Evolutionary conservation across 2,113 vertebrate species (phyloP), one percentile per base, ranked within the genome.

Genomic region (Xiphorhynchus elegans): DNA sequence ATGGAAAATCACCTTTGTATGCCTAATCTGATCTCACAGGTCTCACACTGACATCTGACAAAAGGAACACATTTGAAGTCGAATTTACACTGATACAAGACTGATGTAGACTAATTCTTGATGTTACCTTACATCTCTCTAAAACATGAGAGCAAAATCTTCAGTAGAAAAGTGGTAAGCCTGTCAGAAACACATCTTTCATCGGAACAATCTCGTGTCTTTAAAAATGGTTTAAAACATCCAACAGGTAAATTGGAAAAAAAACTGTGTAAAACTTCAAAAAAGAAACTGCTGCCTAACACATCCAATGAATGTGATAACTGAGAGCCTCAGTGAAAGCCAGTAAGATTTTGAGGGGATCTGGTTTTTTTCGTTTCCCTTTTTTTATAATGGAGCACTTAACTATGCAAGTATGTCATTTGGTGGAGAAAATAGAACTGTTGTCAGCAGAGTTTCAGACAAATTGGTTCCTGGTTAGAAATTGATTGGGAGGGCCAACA

Each of bases 371-470:
- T 83, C 39, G 89, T 87, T 87, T 85, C 83, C 37, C 37, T 84
- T 47, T 35, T 11, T n/a, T 72, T n/a, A 23, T 77, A 95, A 53
- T 37, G 18, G 52, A 87, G 7, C 6, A 10, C 47, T 93, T 93
- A 80, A 59, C 74, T 76, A 75, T 84, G 50, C 64, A 79, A 95
- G 55, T 75, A 77, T 53, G n/a, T 84, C 63, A 73, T 93, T 95
- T 96, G 66, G 67, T 93, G 56, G 52, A 49, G 52, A 95, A 97
- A 97, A 95, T 75, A 95, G 76, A 89, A 67, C 18, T 13, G 64
- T 90, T 96, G 95, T 96, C 95, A 96, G 64, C 89, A 95, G 66
- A 85, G 68, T 95, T 97, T 89, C 87, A 74, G 74, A 91, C 66
- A 95, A 94, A 92, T 95, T 95, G 33, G 66, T 96, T 95, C 84